Evolutionary conservation across 2,888 invertebrate species (phyloP), one percentile per base, ranked within the genome.

Genomic region (Tryphoninae sp.): DNA sequence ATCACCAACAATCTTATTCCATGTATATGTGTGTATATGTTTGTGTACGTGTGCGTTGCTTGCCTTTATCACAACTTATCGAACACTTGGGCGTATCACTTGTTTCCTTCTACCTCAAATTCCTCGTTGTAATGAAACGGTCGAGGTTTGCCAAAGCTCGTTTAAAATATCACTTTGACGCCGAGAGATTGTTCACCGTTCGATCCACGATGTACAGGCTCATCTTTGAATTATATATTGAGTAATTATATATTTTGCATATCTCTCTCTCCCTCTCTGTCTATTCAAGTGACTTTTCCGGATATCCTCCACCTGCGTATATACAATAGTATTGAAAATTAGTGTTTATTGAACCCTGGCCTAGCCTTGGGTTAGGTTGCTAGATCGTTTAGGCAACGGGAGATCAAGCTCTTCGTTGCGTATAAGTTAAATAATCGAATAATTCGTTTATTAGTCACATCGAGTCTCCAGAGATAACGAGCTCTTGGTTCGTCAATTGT

Each of bases 281-380:
- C 62, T 42, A n/a, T 78, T 13, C 65, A 22, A 33, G 58, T 65
- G 55, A 58, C 42, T 64, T 68, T 23, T 19, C 55, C 64, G 45
- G 19, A 22, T 58, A 23, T 64, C 16, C 58, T 78, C 72, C 58
- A 78, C 72, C 78, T 78, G 78, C 72, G 65, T 71, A 53, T 33
- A 64, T 58, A 74, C 53, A 62, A 71, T 49, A 16, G 9, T 40
- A 16, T 77, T 55, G 45, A 51, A 40, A 55, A 74, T 74, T 74
- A 74, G 74, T 42, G 23, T 16, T 45, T 45, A 13, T 45, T 45
- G 13, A 45, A 3, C 45, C 9, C 13, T 45, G 45, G 13, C 7
- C 7, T 45, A 13, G 45, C 45, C 45, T 45, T 3, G 45, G 45
- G 11, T 45, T 13, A 45, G 45, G 45, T 13, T 45, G 9, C 13